These are phyloP conservation scores for Elanus axillaris DNA, from an alignment of 2,113 vertebrate species.

Conservation along the genomic window DNA sequence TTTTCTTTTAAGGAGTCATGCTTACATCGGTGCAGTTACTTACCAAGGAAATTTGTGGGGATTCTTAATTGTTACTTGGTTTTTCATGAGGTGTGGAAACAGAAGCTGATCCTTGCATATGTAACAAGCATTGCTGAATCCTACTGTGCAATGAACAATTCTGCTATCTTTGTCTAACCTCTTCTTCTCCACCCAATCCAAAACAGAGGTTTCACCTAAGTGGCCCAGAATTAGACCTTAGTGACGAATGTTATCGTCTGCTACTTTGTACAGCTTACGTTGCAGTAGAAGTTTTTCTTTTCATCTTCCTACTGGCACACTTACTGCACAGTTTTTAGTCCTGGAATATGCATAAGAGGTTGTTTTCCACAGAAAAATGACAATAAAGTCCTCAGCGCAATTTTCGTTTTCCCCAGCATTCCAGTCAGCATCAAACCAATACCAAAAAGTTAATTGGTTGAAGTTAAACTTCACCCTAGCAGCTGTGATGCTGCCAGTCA, in stretches of 20 bases:
- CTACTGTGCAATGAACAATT: neutral
- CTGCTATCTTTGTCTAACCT: neutral
- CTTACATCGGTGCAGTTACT: neutral
- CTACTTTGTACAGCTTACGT: neutral
- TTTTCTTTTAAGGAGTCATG: neutral
- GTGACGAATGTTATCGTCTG: neutral
- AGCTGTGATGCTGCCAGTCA: neutral
- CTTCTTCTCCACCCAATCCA: neutral
- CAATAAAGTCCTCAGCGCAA: neutral
- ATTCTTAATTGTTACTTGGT: neutral
- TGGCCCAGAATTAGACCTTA: neutral
- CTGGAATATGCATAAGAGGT: neutral
- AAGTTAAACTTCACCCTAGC: neutral
- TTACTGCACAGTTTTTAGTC: neutral
- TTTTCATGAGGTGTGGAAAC: neutral
- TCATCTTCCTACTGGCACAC: neutral
- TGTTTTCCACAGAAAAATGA: neutral
- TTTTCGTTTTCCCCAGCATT: neutral
- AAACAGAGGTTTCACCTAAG: neutral
- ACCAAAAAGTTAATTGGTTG: neutral
- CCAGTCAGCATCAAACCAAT: neutral
- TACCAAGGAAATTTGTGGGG: neutral
- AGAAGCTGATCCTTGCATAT: neutral
- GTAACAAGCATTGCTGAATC: neutral
- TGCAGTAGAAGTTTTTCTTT: neutral